Evolutionary conservation across 2,113 vertebrate species (phyloP), one percentile per base, ranked within the genome.

Genomic region (Oncorhynchus kisutch): DNA sequence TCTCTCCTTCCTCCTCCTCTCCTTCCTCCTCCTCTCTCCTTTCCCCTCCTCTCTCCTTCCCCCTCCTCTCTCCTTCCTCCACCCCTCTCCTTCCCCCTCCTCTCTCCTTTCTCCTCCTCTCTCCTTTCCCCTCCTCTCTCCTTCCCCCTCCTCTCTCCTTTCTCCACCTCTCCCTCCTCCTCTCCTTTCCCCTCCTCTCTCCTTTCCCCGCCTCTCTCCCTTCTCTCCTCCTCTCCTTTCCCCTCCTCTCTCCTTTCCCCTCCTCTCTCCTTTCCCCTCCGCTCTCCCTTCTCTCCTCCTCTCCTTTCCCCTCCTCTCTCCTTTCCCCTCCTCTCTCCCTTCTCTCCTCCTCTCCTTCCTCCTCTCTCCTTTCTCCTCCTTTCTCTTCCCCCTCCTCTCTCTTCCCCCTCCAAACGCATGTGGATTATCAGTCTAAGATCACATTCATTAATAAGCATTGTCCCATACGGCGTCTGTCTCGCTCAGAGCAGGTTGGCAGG

Each of bases 391-490:
- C n/a, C 1, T 68, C 34, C 49, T 60, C 65, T 51, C 67, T 77
- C 71, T 34, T 77, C 25, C 64, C 24, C 34, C 83, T 88, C 72
- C 70, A 87, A 90, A 82, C 73, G 31, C 85, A 89, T 90, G 92
- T 89, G 90, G 88, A 92, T 88, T 91, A 78, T 89, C 90, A 87
- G 88, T 77, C 88, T 85, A 84, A 88, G 90, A 91, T 93, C 89
- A 92, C 91, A 91, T 87, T 86, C 82, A 88, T 91, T 84, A 88
- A 79, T 89, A 87, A 72, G 84, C 84, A 84, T 54, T 57, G 72
- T 67, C 54, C 67, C 39, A 20, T 4, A 5, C 2, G 16, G 20
- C 39, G 3, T 45, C 68, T 70, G 34, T 70, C 68, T 48, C 39
- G 24, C n/a, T 49, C 24, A 66, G 39, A 89, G 1, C 91, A 91